These are phyloP conservation scores for Lutra lutra DNA, from an alignment of 2,797 vertebrate genomes.

Conservation along the genomic window DNA sequence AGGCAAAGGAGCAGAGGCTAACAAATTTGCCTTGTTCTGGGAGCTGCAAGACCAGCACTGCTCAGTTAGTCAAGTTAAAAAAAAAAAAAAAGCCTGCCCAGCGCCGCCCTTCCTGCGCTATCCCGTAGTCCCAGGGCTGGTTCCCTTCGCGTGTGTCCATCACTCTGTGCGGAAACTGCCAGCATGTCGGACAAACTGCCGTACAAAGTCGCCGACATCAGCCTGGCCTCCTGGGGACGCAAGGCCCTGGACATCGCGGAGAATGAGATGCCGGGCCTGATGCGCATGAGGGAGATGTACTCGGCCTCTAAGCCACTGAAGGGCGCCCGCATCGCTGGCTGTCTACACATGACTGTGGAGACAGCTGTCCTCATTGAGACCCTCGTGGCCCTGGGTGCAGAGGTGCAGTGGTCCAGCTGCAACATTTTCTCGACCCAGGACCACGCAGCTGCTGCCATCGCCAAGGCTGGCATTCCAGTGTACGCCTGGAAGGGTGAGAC, in stretches of 20 bases:
- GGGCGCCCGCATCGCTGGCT: constrained; percentile 94
- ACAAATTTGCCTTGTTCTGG: background rate
- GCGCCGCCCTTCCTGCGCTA: too few relatives aligned
- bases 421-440: constrained; percentile 99
- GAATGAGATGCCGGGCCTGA: constrained; percentile 99
- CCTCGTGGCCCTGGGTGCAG: constrained; percentile 93
- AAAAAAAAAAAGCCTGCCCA: too few relatives aligned
- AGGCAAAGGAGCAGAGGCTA: background rate
- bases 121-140: too few relatives aligned
- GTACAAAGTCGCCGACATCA: constrained; percentile 99
- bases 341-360: constrained; percentile 99
- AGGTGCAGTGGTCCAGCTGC: constrained; percentile 99
- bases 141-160: too few relatives aligned
- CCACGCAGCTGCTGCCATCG: constrained; percentile 96
- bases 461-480: constrained; percentile 96
- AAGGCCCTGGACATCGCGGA: constrained; percentile 97
- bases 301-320: constrained; percentile 92
- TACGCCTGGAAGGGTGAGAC: constrained; percentile 99
- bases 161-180: too few relatives aligned
- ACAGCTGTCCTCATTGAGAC: constrained; percentile 99
- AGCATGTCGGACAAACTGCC: too few relatives aligned
- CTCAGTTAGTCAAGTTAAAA: background rate
- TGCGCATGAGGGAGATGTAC: constrained; percentile 97
- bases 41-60: background rate
- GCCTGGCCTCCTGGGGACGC: constrained; percentile 96